A percentile compares a stretch with the other conserved stretches of the same genome.
phyloP scores from a whole-genome alignment of 2,888 invertebrate species.

The Orchesella flavescens region DNA sequence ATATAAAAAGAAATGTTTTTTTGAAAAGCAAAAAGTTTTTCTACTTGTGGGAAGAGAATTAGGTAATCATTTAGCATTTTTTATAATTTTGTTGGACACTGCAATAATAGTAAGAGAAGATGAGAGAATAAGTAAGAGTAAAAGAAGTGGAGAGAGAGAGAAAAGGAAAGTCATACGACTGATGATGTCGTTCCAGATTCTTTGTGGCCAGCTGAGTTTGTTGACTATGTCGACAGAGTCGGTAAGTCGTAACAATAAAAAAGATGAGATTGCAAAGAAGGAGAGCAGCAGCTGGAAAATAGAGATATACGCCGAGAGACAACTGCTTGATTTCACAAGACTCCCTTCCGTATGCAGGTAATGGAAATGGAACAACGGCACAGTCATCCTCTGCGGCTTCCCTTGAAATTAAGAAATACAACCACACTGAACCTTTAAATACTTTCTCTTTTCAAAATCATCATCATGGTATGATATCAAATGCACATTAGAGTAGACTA shows the following conservation, averaged over 20 bases:
- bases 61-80: constrained; percentile 6
- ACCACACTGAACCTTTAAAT: background rate
- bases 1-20: background rate
- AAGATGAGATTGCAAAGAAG: constrained; percentile 66
- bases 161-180: constrained; percentile 63
- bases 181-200: constrained; percentile 54
- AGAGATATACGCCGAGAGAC: constrained; percentile 66
- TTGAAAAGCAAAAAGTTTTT: background rate
- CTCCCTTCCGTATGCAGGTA: constrained; percentile 69
- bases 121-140: constrained; percentile 1
- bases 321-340: constrained; percentile 66
- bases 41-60: background rate
- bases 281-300: constrained; percentile 68
- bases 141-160: background rate
- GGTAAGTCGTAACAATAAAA: constrained; percentile 66
- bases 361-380: constrained; percentile 45
- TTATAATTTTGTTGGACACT: background rate
- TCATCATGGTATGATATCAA: background rate
- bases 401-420: constrained; percentile 35
- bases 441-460: background rate
- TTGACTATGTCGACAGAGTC: constrained; percentile 52
- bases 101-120: constrained; percentile 6
- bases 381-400: constrained; percentile 59
- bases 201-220: constrained; percentile 57
- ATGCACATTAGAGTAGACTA: background rate